Evolutionary conservation across 2,797 vertebrate species (phyloP), one percentile per base, ranked within the genome.

Genomic region (Artibeus lituratus): DNA sequence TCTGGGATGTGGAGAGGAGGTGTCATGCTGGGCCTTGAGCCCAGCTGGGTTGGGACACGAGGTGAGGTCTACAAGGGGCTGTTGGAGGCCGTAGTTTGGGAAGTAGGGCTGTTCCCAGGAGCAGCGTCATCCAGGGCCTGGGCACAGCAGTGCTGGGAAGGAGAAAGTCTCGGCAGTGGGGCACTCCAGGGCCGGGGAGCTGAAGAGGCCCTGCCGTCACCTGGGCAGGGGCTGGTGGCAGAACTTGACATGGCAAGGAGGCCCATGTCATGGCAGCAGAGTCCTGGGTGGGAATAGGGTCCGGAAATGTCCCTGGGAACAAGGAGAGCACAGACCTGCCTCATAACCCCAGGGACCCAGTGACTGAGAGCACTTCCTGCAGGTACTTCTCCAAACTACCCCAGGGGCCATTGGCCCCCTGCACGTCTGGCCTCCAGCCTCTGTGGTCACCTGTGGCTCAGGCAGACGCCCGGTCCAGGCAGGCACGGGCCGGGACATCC

Each of bases 211-310:
- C 62, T 70, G 24, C 83, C 67, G 51, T 73, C 67, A 9, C 47
- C 26, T 1, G 0, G 55, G 4, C 53, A 51, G 6, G 1, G 11
- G 24, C 0, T 47, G 1, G 65, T 81, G 55, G n/a, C 57, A 82
- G 88, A 84, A 70, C 42, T 72, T 19, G 37, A 22, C 9, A 22
- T 55, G 16, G 42, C 76, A 21, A 91, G 39, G 84, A 70, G 70
- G 35, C 55, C 35, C 11, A 0, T 10, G 3, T 1, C 1, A 8
- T 73, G 11, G n/a, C 65, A 67, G 49, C 15, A 11, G 16, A 14
- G 9, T 77, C 65, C 22, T 55, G 12, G 4, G 22, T 55, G 29
- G 29, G 55, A 4, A 12, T 7, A 37, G 49, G 73, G 22, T n/a
- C 83, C 82, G 37, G 29, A 29, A 49, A 8, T 69, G 9, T 70